phyloP scores from a whole-genome alignment of 2,888 invertebrate genomes.

The Tachina fera region DNA sequence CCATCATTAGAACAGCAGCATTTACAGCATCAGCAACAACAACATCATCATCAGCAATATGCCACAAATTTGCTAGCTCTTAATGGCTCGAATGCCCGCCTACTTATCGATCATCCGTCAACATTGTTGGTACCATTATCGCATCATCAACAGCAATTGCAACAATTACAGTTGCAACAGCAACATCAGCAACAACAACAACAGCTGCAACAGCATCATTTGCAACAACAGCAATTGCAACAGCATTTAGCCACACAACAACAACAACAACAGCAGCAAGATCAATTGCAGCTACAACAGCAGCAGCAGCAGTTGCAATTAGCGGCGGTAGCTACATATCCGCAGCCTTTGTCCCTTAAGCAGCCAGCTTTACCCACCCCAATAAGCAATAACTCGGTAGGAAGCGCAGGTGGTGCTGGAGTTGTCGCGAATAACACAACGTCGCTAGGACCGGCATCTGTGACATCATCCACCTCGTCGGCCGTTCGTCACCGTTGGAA shows the following conservation, averaged over 20 bases:
- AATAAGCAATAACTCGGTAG: conserved; percentile 65
- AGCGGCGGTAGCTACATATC: conserved; percentile 75
- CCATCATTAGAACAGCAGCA: conserved; percentile 81
- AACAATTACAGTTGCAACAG: conserved; percentile 74
- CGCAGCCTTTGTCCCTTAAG: conserved; percentile 78
- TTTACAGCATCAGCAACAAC: conserved; percentile 75
- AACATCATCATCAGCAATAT: conserved; percentile 78
- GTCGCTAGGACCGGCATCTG: conserved; percentile 72
- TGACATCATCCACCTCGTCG: conserved; percentile 73
- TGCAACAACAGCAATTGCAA: conserved; percentile 76
- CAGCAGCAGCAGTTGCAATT: conserved; percentile 76
- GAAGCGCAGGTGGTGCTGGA: conserved; percentile 45
- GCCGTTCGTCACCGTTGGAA: conserved; percentile 81
- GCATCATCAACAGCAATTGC: conserved; percentile 77
- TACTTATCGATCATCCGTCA: conserved; percentile 81
- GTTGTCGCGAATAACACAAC: conserved; percentile 62
- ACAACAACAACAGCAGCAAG: conserved; percentile 77
- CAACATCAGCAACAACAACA: conserved; percentile 77
- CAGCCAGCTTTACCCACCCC: conserved; percentile 76
- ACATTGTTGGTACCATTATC: conserved; percentile 81
- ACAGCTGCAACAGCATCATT: conserved; percentile 72
- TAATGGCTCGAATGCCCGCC: conserved; percentile 81
- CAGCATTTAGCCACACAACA: conserved; percentile 74
- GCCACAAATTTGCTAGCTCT: conserved; percentile 81
- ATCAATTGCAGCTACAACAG: conserved; percentile 74